Conservation (phyloP, 2,888 invertebrate genomes). For the Stratiomys singularior region DNA sequence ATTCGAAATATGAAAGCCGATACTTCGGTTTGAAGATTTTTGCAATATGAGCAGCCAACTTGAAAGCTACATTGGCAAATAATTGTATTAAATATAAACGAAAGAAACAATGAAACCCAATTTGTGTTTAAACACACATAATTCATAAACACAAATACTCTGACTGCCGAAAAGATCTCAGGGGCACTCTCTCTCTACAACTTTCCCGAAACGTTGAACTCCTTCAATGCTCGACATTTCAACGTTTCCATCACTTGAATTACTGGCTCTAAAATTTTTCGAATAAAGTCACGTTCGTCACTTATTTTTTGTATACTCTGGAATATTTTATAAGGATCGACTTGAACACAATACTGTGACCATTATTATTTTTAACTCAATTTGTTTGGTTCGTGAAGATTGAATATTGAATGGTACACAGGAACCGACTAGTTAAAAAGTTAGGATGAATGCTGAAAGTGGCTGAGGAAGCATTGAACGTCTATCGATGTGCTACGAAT, state of each 20-base stretch:
- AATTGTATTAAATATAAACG: no score
- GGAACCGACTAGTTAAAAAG: neutral
- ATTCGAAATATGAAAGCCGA: no score
- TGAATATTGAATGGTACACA: neutral
- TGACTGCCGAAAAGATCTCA: no score
- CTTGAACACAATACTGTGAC: conserved; percentile 35
- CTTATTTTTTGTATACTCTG: conserved; percentile 3
- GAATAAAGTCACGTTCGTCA: conserved; percentile 36
- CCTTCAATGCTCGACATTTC: no score
- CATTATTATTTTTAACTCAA: conserved; percentile 39
- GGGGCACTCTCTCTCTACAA: no score
- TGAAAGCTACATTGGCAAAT: no score
- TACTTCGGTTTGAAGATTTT: no score
- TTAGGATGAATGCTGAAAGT: neutral
- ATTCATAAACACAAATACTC: no score
- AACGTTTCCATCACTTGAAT: neutral
- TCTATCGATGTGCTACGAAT: neutral
- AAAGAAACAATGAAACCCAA: no score
- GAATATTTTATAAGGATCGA: conserved; percentile 32
- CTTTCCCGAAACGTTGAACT: no score
- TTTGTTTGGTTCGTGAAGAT: conserved; percentile 25
- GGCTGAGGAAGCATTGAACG: neutral
- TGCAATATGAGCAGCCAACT: no score
- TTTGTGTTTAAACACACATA: no score
- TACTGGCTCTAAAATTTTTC: neutral